Evolutionary conservation across 2,113 vertebrate genomes (phyloP), one percentile per base, ranked within the genome.

Genomic region (Pheucticus melanocephalus): DNA sequence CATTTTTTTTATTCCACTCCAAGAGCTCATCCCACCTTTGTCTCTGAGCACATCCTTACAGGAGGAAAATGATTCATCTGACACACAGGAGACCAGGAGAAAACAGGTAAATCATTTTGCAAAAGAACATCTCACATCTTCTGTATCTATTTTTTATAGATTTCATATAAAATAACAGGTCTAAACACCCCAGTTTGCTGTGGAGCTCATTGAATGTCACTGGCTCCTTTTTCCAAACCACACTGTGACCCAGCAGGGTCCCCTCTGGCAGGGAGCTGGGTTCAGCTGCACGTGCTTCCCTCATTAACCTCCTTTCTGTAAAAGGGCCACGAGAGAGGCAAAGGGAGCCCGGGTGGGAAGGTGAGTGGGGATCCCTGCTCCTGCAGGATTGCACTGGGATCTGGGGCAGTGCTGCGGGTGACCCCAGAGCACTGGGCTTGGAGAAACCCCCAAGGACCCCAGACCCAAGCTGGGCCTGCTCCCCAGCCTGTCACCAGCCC

Each of bases 281-380:
- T 5, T 35, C 19, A 16, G 10, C 16, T 25, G 2, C 3, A 12
- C 7, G 1, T 5, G 24, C 4, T 5, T 30, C 5, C 82, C 14
- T 15, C 66, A 8, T 28, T 8, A 12, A 18, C 23, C 35, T 19
- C 7, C 0, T 33, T 54, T 6, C 8, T 24, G 1, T 2, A 2
- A 12, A 23, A 27, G 5, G 4, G 6, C 4, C 17, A 2, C 51
- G 66, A 44, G 15, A 6, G 0, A 11, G 17, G 0, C 1, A 8
- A 1, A 8, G 31, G 15, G 3, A 7, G 31, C 23, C 1, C 5
- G 0, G 7, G 9, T 2, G 5, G 23, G 23, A 4, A 5, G 50
- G 45, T 4, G 4, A 18, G 57, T 3, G 44, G 21, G 1, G 11
- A 0, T 4, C 13, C 23, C 47, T 8, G 6, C 2, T 22, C 25